Base-by-base conservation (phyloP, 1,140 invertebrate species). In the Camponotus floridanus region DNA sequence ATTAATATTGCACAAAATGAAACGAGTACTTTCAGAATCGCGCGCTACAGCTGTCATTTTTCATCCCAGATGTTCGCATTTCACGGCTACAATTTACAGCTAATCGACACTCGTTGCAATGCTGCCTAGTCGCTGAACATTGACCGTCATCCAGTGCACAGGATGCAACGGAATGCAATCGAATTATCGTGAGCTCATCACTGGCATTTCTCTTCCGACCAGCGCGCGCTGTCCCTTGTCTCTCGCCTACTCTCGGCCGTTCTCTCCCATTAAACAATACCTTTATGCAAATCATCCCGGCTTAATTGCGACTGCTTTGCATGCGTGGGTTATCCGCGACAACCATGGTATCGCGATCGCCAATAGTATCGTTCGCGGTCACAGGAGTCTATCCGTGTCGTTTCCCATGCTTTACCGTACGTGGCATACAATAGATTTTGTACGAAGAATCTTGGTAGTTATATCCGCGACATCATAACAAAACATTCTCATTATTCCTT, bases 231-330 rank as follows among this genome's bases (percentile, higher is more conserved):
- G 68, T 31, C n/a, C 45, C 55, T 59, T 64, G 71, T 78, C 45
- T 78, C 74, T 86, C 64, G 80, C 80, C 73, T 73, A 84, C 81
- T 64, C 81, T 70, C 89, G 88, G 65, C 76, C 85, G 71, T 85
- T 55, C 81, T 71, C 86, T 71, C 78, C 86, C 73, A 86, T 87
- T 86, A 87, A 91, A 92, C 90, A 91, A 92, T 92, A 92, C 87
- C 88, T 87, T 89, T 88, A 92, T 92, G 91, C 89, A 92, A 92
- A 92, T 92, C 74, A 86, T 67, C 36, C 76, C 55, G 64, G 85
- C 88, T 92, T 92, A 91, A 92, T 92, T 92, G 90, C 91, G 85
- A 89, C 87, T 91, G 89, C 89, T 92, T 92, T 90, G 89, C 91
- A 92, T 92, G 89, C 86, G 78, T 83, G 88, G 88, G 79, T 90